These are phyloP conservation scores for Lochmaea crataegi DNA, from an alignment of 2,888 invertebrate species.

Conservation along the genomic window DNA sequence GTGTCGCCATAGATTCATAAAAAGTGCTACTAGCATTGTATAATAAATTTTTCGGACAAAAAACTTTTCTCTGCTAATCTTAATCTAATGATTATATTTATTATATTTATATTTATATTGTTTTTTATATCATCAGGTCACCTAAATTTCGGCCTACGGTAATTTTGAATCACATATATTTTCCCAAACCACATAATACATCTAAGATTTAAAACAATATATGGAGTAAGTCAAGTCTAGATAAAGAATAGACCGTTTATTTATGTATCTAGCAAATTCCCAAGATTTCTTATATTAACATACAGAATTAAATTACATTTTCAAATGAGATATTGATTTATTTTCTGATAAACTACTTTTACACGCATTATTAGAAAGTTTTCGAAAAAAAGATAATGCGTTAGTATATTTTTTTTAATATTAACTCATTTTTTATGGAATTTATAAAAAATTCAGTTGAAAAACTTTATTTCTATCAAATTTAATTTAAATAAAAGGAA, in stretches of 20 bases:
- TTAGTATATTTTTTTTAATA: neutral
- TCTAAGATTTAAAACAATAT: neutral
- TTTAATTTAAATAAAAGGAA: neutral
- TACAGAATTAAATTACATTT: neutral
- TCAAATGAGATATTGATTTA: neutral
- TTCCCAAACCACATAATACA: neutral
- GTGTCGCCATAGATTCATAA: too few relatives aligned
- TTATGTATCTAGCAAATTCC: slow-evolving; percentile 3
- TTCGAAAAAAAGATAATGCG: neutral
- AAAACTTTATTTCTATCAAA: too few relatives aligned
- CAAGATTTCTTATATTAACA: slow-evolving; percentile 7
- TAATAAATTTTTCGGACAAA: too few relatives aligned
- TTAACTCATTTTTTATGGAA: neutral
- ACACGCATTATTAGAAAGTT: neutral
- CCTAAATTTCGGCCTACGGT: too few relatives aligned
- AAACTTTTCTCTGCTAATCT: too few relatives aligned
- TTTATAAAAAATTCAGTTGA: neutral
- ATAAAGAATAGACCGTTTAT: neutral
- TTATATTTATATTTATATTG: too few relatives aligned
- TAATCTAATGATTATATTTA: too few relatives aligned
- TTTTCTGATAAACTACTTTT: neutral
- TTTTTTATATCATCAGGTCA: too few relatives aligned
- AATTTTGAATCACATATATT: neutral
- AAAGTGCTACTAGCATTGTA: neutral
- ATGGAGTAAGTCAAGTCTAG: neutral